These are phyloP conservation scores for Lonchura striata DNA, from an alignment of 2,113 vertebrate species.

Conservation along the genomic window DNA sequence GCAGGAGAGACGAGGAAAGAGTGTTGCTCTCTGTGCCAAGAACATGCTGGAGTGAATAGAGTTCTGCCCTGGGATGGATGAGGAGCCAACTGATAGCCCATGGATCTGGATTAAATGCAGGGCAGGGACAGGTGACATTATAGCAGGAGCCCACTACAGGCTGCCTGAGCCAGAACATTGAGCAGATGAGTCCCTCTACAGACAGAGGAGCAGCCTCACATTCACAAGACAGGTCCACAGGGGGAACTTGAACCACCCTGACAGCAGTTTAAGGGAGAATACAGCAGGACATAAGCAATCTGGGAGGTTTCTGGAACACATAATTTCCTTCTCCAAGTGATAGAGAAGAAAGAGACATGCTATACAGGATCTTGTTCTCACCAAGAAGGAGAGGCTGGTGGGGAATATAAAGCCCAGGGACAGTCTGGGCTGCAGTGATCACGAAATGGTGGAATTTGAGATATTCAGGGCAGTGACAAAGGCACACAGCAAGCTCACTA, in stretches of 20 bases:
- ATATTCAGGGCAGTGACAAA: background rate
- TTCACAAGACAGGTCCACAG: background rate
- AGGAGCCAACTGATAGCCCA: background rate
- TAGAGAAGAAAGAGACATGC: background rate
- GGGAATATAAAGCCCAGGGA: background rate
- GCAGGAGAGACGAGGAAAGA: background rate
- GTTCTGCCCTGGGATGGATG: background rate
- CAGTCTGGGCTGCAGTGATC: background rate
- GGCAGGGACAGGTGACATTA: background rate
- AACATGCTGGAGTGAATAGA: background rate
- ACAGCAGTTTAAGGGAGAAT: background rate
- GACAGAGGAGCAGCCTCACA: background rate
- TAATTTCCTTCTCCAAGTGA: background rate
- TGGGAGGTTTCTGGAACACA: rapidly evolving
- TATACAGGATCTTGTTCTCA: background rate
- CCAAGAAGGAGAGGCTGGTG: background rate
- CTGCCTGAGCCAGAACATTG: background rate
- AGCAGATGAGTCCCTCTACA: background rate
- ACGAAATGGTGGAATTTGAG: background rate
- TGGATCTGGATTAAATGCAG: background rate
- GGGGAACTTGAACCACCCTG: background rate
- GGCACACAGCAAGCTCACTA: background rate
- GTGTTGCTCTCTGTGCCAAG: background rate
- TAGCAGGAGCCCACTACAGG: background rate
- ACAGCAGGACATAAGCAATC: background rate